A percentile compares a stretch with the other conserved stretches of the same genome.
phyloP scores from a whole-genome alignment of 2,888 invertebrate genomes.

The Phaedon cochleariae region DNA sequence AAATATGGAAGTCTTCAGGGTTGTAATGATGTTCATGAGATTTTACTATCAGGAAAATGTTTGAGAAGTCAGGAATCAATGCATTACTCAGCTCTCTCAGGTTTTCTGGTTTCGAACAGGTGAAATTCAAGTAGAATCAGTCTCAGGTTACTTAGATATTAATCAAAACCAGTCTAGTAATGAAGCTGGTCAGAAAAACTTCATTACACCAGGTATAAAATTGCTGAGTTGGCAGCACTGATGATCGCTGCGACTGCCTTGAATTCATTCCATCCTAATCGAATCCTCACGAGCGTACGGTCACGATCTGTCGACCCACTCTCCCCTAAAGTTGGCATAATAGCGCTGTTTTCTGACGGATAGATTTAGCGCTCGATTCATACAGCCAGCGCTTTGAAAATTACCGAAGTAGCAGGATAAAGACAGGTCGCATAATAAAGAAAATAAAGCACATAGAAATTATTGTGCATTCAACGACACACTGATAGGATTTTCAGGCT shows the following conservation, averaged over 20 bases:
- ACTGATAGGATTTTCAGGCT: constrained; percentile 44
- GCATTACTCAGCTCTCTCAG: too few species aligned
- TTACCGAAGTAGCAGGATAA: constrained; percentile 55
- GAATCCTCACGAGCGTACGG: background rate
- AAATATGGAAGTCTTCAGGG: too few species aligned
- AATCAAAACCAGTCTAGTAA: too few species aligned
- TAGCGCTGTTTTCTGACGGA: constrained; percentile 55
- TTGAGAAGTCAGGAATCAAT: too few species aligned
- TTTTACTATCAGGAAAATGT: too few species aligned
- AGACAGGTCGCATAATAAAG: constrained; percentile 47
- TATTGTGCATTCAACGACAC: constrained; percentile 47
- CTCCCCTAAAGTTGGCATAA: constrained; percentile 51
- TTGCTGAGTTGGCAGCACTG: too few species aligned
- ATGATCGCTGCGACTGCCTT: background rate
- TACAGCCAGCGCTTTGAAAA: constrained; percentile 53
- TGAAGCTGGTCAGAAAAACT: too few species aligned
- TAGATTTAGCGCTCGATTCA: constrained; percentile 54
- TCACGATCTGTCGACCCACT: constrained; percentile 21
- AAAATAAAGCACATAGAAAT: constrained; percentile 49
- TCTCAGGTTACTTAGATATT: too few species aligned
- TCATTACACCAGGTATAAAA: too few species aligned
- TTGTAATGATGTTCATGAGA: too few species aligned
- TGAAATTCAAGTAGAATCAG: too few species aligned
- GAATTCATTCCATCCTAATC: background rate
- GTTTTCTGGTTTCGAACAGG: too few species aligned